Conservation (phyloP, 2,797 vertebrate genomes). For the Platyrinchus mystaceus region DNA sequence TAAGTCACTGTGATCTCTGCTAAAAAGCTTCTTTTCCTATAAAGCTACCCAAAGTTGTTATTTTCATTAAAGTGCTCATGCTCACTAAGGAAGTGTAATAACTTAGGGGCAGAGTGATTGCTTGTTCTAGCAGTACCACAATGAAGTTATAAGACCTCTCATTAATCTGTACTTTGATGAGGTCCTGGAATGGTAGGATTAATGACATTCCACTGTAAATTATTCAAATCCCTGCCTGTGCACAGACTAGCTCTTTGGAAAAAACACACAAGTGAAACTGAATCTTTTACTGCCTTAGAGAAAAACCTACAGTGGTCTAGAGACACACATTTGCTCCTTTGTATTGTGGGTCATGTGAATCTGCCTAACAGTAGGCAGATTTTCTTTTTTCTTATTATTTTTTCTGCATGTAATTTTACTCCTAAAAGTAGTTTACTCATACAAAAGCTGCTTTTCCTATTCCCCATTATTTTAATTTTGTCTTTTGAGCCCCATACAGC, state of each 20-base stretch:
- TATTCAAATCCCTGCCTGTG: slow-evolving; percentile 43
- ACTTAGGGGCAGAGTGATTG: not conserved
- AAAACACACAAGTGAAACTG: not conserved
- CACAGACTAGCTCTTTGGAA: not conserved
- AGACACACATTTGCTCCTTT: not conserved
- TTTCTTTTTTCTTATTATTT: not conserved
- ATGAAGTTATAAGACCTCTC: slow-evolving; percentile 33
- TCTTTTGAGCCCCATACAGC: not conserved
- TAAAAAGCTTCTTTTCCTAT: not conserved
- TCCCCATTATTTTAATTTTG: not conserved
- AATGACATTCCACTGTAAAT: slow-evolving; percentile 33
- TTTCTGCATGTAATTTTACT: not conserved
- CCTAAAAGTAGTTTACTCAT: not conserved
- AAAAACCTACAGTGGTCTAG: not conserved
- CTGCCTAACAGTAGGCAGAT: not conserved
- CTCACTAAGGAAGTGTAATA: not conserved
- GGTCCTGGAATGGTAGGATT: slow-evolving; percentile 21
- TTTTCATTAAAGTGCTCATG: not conserved
- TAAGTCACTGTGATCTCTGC: not conserved
- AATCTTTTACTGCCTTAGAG: not conserved
- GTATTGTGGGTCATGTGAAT: not conserved
- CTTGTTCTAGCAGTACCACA: not conserved
- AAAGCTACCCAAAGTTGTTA: not conserved
- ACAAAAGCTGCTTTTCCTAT: not conserved
- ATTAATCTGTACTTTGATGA: slow-evolving; percentile 59